Conservation (phyloP, 2,797 vertebrate species). For the Melanotaenia pygmaea region DNA sequence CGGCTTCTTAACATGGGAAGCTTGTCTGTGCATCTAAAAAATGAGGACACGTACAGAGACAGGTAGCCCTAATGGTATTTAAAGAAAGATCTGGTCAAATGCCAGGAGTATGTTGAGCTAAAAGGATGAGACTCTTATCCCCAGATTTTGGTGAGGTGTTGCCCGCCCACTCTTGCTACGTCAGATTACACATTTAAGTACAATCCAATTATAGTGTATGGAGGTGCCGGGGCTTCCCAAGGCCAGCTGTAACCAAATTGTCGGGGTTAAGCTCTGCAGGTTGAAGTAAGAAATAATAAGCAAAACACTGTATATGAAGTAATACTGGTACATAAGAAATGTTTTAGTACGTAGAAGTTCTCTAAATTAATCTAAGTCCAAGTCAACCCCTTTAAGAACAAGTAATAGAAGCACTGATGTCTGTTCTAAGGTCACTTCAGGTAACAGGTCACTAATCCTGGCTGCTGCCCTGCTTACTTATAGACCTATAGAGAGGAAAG, state of each 20-base stretch:
- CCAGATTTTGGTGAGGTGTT: conserved; percentile 49
- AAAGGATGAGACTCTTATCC: conserved; percentile 73
- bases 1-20: conserved; percentile 23
- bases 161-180: conserved; percentile 38
- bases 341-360: too few species aligned
- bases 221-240: conserved; percentile 43
- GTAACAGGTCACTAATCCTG: conserved; percentile 52
- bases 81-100: conserved; percentile 58
- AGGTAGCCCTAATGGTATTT: conserved; percentile 43
- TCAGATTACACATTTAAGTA: conserved; percentile 41
- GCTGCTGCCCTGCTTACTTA: conserved; percentile 48
- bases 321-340: too few species aligned
- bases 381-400: background rate
- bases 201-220: conserved; percentile 66
- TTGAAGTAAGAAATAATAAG: conserved; percentile 25
- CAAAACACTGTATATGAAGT: too few species aligned
- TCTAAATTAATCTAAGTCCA: too few species aligned
- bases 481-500: background rate
- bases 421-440: conserved; percentile 26
- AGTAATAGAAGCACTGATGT: conserved; percentile 8
- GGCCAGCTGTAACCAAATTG: conserved; percentile 23
- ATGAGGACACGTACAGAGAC: conserved; percentile 33
- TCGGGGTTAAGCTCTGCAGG: conserved; percentile 10
- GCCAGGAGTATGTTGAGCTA: conserved; percentile 56
- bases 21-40: conserved; percentile 18